Percentiles rank a stretch among this genome's conserved stretches.
These are phyloP conservation scores for Eilema sororculum DNA, from an alignment of 2,888 invertebrate species.

Conservation along the genomic window DNA sequence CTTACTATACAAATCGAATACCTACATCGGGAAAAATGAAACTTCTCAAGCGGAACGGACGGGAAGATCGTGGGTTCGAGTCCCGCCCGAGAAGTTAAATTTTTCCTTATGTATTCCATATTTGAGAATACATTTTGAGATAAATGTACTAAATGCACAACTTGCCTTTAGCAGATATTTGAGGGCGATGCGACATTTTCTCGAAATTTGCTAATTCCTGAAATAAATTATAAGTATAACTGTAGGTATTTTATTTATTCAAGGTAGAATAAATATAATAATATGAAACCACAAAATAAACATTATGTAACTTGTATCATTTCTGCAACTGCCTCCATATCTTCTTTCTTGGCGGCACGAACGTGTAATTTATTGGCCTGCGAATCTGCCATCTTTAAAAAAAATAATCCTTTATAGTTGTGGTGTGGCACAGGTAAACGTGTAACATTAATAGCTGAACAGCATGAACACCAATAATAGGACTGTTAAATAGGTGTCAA, in stretches of 20 bases:
- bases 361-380: neutral
- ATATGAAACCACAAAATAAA: neutral
- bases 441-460: neutral
- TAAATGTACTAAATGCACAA: neutral
- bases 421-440: neutral
- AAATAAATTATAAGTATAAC: conserved; percentile 33
- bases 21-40: no score
- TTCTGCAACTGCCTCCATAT: neutral
- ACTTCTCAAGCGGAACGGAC: no score
- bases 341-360: conserved; percentile 4
- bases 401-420: neutral
- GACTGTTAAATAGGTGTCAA: neutral
- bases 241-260: no score
- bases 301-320: neutral
- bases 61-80: no score
- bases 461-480: neutral
- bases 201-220: conserved; percentile 94
- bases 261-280: neutral
- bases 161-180: conserved; percentile 88
- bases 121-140: no score
- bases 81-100: no score
- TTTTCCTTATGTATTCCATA: no score
- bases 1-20: no score
- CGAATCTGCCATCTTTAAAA: neutral
- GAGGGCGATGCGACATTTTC: conserved; percentile 91